Evolutionary conservation across 37 sponge, comb jelly and placozoan species (phyloP).

Genomic region (Haliclona indistincta): DNA sequence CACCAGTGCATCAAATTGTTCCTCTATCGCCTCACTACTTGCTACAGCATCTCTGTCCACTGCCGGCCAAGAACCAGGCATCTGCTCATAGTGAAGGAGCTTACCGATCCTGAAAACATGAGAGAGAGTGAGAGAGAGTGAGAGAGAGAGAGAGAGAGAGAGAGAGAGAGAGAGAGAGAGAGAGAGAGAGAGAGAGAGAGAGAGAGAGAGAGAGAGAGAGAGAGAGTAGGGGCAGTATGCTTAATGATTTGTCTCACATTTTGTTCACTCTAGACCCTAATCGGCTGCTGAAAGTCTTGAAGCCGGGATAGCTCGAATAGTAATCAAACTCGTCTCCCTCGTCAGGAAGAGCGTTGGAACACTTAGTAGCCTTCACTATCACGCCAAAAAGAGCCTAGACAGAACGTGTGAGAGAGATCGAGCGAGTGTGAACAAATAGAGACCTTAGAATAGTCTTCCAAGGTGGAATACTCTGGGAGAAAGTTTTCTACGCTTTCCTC

Average conservation of each 20-base stretch:
- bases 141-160: no score
- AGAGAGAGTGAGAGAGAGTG: no score
- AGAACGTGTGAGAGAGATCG: no score
- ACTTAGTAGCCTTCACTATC: slow-evolving; percentile 30
- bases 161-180: no score
- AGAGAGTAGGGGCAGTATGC: no score
- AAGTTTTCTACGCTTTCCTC: slow-evolving; percentile 27
- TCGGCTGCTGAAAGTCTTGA: slow-evolving; percentile 57
- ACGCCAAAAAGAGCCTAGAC: slow-evolving; percentile 3
- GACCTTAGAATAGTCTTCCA: slow-evolving; percentile 69
- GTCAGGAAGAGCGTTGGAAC: slow-evolving; percentile 60
- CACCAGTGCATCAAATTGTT: slow-evolving; percentile 75
- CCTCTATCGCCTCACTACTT: slow-evolving; percentile 56
- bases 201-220: no score
- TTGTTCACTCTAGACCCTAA: slow-evolving; percentile 43
- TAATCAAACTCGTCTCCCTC: slow-evolving; percentile 86
- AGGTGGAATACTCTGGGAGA: slow-evolving; percentile 54
- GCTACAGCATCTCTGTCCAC: neutral
- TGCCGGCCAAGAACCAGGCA: slow-evolving; percentile 64
- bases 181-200: no score
- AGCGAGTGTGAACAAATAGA: neutral
- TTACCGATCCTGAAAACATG: slow-evolving; percentile 45
- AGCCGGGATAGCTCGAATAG: slow-evolving; percentile 75
- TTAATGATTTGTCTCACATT: slow-evolving; percentile 19
- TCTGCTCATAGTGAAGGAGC: slow-evolving; percentile 40